phyloP scores from a whole-genome alignment of 1,140 invertebrate genomes.

The Semibalanus balanoides region DNA sequence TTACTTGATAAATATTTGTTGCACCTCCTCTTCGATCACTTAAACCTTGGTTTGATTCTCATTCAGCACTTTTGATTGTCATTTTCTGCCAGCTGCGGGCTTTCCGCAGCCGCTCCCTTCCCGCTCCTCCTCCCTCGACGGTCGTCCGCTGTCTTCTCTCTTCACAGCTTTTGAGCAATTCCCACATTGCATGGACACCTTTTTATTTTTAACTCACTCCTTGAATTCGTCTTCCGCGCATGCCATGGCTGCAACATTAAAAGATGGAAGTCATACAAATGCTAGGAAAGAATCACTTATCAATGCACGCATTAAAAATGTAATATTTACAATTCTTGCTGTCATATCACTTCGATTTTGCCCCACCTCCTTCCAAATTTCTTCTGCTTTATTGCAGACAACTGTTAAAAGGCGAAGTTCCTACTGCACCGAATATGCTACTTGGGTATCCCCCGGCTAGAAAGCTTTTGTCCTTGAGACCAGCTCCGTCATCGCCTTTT shows the following conservation, averaged over 20 bases:
- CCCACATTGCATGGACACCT: conserved; percentile 1
- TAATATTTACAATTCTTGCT: background rate
- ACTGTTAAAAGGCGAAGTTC: background rate
- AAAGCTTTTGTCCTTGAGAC: background rate
- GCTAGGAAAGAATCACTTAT: no score
- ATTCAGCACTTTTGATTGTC: background rate
- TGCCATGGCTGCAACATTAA: background rate
- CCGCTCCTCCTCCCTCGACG: background rate
- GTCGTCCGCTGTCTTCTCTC: conserved; percentile 1
- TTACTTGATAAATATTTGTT: background rate
- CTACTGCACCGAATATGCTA: background rate
- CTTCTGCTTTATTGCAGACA: conserved; percentile 2
- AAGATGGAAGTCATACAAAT: background rate
- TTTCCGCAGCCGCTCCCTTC: background rate
- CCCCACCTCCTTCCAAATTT: conserved; percentile 1
- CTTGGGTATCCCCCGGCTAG: background rate
- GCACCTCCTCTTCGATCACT: background rate
- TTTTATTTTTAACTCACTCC: background rate
- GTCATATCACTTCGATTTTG: background rate
- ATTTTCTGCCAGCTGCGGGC: background rate
- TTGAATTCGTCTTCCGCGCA: background rate
- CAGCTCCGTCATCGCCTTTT: background rate
- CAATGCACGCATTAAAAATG: no score
- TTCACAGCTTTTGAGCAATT: conserved; percentile 2
- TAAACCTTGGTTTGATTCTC: background rate